These are phyloP conservation scores for Platyrinchus mystaceus DNA, from an alignment of 2,797 vertebrate species.

Conservation along the genomic window DNA sequence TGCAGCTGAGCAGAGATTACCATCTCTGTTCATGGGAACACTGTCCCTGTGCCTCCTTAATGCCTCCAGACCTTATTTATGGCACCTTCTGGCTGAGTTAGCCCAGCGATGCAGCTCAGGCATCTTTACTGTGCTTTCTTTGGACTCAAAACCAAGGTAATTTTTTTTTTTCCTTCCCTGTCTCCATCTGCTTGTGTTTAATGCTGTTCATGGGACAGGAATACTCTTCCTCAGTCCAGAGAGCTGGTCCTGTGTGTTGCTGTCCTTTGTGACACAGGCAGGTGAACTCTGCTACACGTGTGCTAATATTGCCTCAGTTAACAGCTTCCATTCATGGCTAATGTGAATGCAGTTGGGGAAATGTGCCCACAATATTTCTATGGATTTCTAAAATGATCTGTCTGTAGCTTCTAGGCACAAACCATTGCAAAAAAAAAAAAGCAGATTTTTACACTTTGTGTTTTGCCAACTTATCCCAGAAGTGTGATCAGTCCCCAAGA, in stretches of 20 bases:
- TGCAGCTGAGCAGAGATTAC: slow-evolving; percentile 53
- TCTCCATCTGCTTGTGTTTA: neutral
- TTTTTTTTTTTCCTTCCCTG: neutral
- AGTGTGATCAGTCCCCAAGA: neutral
- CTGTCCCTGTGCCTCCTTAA: neutral
- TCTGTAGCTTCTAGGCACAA: neutral
- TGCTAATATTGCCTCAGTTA: neutral
- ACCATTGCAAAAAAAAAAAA: neutral
- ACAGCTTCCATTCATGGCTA: neutral
- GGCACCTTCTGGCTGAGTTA: slow-evolving; percentile 13
- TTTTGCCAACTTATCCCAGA: neutral
- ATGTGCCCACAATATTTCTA: neutral
- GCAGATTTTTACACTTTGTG: neutral
- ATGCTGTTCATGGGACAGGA: neutral
- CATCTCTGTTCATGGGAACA: slow-evolving; percentile 35
- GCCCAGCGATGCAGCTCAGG: neutral
- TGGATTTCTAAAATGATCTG: neutral
- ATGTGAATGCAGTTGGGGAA: neutral
- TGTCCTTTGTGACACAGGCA: neutral
- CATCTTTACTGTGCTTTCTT: neutral
- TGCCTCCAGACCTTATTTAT: slow-evolving; percentile 20
- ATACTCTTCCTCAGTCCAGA: neutral
- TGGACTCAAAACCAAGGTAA: neutral
- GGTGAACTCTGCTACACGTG: fast-evolving
- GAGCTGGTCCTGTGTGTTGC: neutral